A percentile compares a stretch with the other conserved stretches of the same genome.
These are phyloP conservation scores for Cyprinodon variegatus DNA, from an alignment of 2,113 vertebrate species.

Conservation along the genomic window DNA sequence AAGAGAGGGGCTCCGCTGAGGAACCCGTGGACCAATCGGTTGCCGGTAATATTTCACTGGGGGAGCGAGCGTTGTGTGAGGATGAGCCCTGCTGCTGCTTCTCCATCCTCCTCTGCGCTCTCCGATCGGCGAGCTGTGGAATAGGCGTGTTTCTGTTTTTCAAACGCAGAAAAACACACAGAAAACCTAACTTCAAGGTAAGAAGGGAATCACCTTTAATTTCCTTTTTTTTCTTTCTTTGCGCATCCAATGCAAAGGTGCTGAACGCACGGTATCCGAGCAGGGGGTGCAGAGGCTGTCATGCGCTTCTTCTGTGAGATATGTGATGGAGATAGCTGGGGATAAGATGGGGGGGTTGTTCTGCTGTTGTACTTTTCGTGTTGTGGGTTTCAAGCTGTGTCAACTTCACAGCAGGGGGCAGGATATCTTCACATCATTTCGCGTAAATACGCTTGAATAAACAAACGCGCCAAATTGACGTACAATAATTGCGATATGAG, in stretches of 20 bases:
- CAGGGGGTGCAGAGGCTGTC: slow-evolving; percentile 6
- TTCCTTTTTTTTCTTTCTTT: background rate
- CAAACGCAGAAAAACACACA: slow-evolving; percentile 18
- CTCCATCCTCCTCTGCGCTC: slow-evolving; percentile 49
- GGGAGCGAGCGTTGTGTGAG: slow-evolving; percentile 49
- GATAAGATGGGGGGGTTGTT: background rate
- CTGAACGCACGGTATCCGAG: slow-evolving; percentile 14
- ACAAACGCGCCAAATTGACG: background rate
- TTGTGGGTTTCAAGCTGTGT: slow-evolving; percentile 37
- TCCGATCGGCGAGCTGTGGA: slow-evolving; percentile 67
- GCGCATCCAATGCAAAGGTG: slow-evolving; percentile 19
- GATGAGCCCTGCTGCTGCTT: slow-evolving; percentile 49
- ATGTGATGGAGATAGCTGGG: background rate
- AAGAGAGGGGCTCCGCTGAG: slow-evolving; percentile 41
- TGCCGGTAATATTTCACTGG: slow-evolving; percentile 63
- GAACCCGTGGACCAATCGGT: slow-evolving; percentile 75
- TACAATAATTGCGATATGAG: background rate
- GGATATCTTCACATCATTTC: slow-evolving; percentile 53
- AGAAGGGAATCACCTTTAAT: slow-evolving; percentile 12
- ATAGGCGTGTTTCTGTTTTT: slow-evolving; percentile 64
- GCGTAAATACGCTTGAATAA: background rate
- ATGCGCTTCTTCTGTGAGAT: slow-evolving; percentile 20
- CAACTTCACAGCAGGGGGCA: slow-evolving; percentile 63
- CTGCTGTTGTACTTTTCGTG: slow-evolving; percentile 18
- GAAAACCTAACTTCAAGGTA: slow-evolving; percentile 61